Evolutionary conservation across 2,113 vertebrate genomes (phyloP), one percentile per base, ranked within the genome.

Genomic region (Aegotheles bennettii): DNA sequence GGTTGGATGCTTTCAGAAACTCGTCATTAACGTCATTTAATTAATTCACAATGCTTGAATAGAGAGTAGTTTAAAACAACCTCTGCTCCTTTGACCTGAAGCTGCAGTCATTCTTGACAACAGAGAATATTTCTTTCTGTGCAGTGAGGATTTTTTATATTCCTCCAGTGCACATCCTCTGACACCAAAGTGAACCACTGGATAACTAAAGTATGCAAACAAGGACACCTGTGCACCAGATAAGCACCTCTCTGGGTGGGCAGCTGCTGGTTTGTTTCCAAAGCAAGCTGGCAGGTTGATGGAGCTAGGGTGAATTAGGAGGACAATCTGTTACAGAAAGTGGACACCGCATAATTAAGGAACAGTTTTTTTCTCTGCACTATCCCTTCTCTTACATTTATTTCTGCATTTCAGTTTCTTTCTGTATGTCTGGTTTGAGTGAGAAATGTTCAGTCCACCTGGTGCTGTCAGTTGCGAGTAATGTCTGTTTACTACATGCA

Each of bases 261-360:
- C 78, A 91, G 82, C 84, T 95, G 86, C 87, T 90, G 56, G 40
- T 80, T 85, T 92, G 29, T 84, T 96, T 93, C 68, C 85, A 76
- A 81, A 84, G 63, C 29, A 77, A 74, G 25, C 4, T 95, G 93
- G 45, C 92, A 92, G 40, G 19, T 84, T 94, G 94, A 84, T 87
- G 90, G 89, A 96, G n/a, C 38, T 38, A 18, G 45, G 70, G 59
- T 65, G 82, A 94, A 83, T 93, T 90, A 83, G 82, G 48, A 93
- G 53, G 69, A 64, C 73, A 92, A 71, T 93, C 85, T 89, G 73
- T 92, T 94, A 90, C 21, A 48, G 47, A 84, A 88, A 87, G 90
- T 88, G 90, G 83, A 77, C 90, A 84, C 68, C 0, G 7, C 76
- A 60, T 92, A 95, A 96, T 90, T 92, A 88, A 84, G 65, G 64